Conservation (phyloP, 1,140 invertebrate species). For the Diorhabda elongata region DNA sequence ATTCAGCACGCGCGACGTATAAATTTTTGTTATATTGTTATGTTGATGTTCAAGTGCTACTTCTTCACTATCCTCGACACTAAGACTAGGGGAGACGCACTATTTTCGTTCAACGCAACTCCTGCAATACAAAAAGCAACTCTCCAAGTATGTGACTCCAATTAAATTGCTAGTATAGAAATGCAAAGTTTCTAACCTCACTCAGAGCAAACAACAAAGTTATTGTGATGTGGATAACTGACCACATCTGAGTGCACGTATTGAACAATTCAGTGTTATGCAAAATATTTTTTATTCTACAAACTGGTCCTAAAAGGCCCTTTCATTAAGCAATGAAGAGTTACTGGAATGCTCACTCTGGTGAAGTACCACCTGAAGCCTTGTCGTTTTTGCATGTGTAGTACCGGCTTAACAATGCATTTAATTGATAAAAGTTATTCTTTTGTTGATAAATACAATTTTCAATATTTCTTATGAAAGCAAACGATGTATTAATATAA, state of each 20-base stretch:
- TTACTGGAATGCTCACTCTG: not conserved
- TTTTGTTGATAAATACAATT: not conserved
- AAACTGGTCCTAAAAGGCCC: no score
- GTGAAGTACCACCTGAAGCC: not conserved
- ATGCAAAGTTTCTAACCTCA: not conserved
- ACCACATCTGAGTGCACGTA: not conserved
- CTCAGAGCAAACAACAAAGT: not conserved
- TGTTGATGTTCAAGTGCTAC: not conserved
- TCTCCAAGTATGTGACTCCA: not conserved
- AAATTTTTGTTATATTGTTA: no score
- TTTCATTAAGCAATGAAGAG: not conserved
- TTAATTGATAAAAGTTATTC: not conserved
- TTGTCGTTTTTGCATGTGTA: not conserved
- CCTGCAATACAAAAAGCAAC: no score
- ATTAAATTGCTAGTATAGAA: not conserved
- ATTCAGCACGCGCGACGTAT: no score
- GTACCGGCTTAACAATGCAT: not conserved
- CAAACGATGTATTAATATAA: constrained; percentile 3
- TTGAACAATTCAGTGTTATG: not conserved
- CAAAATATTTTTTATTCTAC: not conserved
- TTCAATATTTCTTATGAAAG: not conserved
- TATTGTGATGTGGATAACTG: not conserved
- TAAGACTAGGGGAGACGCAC: no score
- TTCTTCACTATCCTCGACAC: not conserved
- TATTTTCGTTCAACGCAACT: no score